Evolutionary conservation across 92 coral and sea anemone genomes (phyloP), one percentile per base, ranked within the genome.

Genomic region (Siderastrea siderea): DNA sequence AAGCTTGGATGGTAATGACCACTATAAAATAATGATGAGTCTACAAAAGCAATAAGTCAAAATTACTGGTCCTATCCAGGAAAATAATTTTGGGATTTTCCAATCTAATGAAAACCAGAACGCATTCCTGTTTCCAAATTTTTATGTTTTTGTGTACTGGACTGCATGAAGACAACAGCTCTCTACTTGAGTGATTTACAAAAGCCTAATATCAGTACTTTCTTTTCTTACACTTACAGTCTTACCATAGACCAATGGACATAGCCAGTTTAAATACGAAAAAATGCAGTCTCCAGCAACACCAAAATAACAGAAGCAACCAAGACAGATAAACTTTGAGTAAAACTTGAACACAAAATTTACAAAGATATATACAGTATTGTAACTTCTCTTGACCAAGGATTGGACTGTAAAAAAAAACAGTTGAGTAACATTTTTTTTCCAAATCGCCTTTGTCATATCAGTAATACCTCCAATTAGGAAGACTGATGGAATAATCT

Each of bases 381-480:
- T 26, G 38, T 26, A 26, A 26, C 38, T 26, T 26, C 38, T 26
- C 38, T 26, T 26, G 38, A 26, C 38, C 38, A 26, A 26, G 38
- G 38, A 0, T 26, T 26, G 38, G 38, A 26, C 38, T 26, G 38
- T 26, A 0, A 26, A 26, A 26, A 26, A 26, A 26, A 26, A 26
- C 38, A 26, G 38, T 26, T 26, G 38, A 26, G 38, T 26, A 26
- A 26, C 38, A 26, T 26, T 26, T 26, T 47, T 61, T 64, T 63
- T 12, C 72, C 45, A 46, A 17, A 57, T 71, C 68, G 47, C 54
- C 26, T 80, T 52, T 26, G 14, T 68, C 65, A 26, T 68, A 68
- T 53, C 86, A 82, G 68, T 71, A 82, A 71, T 82, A 82, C 86
- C 86, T 82, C 86, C 77, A 71, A 71, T 57, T 51, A 58, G 71